Evolutionary conservation across 2,888 invertebrate species (phyloP).

Genomic region (Resseliella maxima): DNA sequence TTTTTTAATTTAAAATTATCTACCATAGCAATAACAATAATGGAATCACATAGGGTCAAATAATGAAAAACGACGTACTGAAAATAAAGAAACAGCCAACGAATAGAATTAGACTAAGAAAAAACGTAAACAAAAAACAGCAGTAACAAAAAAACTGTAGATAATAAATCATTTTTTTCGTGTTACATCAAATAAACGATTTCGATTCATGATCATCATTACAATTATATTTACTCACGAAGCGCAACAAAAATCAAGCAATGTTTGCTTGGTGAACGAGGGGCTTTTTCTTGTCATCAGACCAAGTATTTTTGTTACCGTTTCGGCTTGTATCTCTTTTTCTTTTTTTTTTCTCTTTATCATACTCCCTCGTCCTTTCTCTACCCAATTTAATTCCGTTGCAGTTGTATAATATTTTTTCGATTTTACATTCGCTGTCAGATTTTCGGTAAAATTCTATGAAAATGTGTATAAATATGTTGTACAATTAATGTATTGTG

Average conservation of each 20-base stretch:
- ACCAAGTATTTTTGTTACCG: neutral
- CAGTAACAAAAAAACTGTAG: neutral
- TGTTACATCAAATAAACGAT: slow-evolving; percentile 17
- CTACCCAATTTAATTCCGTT: no score
- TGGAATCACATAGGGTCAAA: neutral
- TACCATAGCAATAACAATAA: neutral
- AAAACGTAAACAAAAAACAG: neutral
- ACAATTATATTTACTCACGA: slow-evolving; percentile 41
- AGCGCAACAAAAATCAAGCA: neutral
- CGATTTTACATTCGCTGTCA: slow-evolving; percentile 30
- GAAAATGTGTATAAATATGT: neutral
- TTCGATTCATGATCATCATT: slow-evolving; percentile 30
- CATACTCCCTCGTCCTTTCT: no score
- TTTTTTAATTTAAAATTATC: slow-evolving; percentile 25
- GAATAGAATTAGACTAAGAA: slow-evolving; percentile 1
- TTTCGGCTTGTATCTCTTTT: neutral
- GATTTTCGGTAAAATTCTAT: neutral
- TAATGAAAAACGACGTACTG: neutral
- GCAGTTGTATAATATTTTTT: neutral
- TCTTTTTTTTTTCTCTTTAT: neutral
- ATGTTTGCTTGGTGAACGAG: neutral
- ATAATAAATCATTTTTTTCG: slow-evolving; percentile 48
- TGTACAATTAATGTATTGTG: neutral
- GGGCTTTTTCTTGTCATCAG: neutral
- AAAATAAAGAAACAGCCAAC: neutral